Conservation (phyloP, 2,797 vertebrate genomes). For the Eleutherodactylus coqui region DNA sequence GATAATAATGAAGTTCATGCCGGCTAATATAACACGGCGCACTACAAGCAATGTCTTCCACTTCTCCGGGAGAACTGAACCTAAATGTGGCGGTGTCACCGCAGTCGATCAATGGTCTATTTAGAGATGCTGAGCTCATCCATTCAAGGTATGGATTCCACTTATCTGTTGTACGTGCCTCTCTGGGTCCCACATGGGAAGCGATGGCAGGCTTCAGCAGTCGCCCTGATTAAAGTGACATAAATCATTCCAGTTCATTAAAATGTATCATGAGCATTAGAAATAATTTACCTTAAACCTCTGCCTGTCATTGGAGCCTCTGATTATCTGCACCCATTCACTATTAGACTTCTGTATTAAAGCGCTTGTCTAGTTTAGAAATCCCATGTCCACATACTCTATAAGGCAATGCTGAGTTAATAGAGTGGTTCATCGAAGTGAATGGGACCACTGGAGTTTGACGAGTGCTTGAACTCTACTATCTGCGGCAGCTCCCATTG, state of each 20-base stretch:
- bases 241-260: not conserved
- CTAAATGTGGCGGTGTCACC: not conserved
- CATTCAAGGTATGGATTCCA: not conserved
- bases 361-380: no score
- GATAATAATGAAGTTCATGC: slow-evolving; percentile 37
- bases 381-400: no score
- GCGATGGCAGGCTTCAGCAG: not conserved
- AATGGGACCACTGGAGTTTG: no score
- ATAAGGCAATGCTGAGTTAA: no score
- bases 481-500: no score
- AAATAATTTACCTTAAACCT: not conserved
- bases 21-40: not conserved
- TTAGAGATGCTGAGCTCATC: slow-evolving; percentile 10
- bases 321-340: not conserved
- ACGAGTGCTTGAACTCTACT: no score
- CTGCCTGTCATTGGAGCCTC: not conserved
- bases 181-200: no score
- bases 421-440: no score
- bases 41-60: not conserved
- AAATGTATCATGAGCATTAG: not conserved
- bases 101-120: slow-evolving; percentile 39
- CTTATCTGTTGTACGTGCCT: not conserved
- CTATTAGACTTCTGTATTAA: no score
- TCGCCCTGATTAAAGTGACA: not conserved
- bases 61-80: slow-evolving; percentile 19